Conservation (phyloP, 1,140 invertebrate species). For the Dufourea novaeangliae region DNA sequence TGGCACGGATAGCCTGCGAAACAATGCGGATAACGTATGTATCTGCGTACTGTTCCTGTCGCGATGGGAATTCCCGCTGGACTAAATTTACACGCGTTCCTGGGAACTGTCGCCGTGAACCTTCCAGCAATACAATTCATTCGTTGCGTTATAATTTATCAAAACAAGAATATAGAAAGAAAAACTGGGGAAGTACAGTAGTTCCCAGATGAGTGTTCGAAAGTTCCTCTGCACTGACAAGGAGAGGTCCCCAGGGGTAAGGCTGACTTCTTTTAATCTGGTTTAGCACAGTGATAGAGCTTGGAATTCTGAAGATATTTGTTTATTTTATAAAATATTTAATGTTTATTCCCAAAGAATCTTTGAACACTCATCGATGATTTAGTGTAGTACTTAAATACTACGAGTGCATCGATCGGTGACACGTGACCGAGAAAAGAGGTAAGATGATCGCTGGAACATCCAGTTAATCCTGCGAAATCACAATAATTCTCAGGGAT, state of each 20-base stretch:
- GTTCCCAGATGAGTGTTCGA: too few species aligned
- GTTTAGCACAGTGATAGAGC: too few species aligned
- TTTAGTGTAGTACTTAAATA: too few species aligned
- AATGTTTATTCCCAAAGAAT: too few species aligned
- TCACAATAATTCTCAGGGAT: neutral
- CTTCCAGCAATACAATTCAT: neutral
- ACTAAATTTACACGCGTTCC: neutral
- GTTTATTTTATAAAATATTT: too few species aligned
- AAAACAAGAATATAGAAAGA: too few species aligned
- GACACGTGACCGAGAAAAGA: neutral
- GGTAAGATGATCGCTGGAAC: neutral
- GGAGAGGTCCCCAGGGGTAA: too few species aligned
- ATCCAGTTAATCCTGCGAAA: neutral
- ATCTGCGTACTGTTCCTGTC: neutral
- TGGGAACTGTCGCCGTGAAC: neutral
- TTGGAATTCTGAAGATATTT: too few species aligned
- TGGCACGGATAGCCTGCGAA: neutral
- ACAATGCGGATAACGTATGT: slow-evolving; percentile 8
- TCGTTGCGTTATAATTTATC: neutral
- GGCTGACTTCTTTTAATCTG: too few species aligned
- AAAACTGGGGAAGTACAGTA: too few species aligned
- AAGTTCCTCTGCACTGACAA: too few species aligned
- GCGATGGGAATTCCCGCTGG: slow-evolving; percentile 16
- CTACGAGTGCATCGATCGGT: neutral
- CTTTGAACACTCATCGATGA: too few species aligned